Evolutionary conservation across 2,888 invertebrate species (phyloP).

Genomic region (Tiliacea citrago): DNA sequence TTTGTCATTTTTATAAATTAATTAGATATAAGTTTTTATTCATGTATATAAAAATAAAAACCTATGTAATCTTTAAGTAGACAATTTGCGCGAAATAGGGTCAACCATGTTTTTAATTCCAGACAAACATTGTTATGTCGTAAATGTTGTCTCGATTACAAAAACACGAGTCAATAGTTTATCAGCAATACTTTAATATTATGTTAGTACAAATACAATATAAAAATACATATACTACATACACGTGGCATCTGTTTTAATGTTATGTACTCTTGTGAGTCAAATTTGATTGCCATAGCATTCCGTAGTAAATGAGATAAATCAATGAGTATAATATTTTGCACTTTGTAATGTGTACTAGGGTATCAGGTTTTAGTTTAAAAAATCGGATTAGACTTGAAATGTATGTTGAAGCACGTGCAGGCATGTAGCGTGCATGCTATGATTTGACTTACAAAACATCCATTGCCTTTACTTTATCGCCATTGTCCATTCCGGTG

Average conservation of each 20-base stretch:
- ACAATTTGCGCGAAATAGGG: conserved; percentile 17
- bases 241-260: conserved; percentile 44
- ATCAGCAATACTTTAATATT: conserved; percentile 44
- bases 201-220: conserved; percentile 40
- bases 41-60: no score
- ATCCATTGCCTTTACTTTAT: conserved; percentile 1
- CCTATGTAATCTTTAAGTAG: conserved; percentile 12
- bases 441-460: conserved; percentile 2
- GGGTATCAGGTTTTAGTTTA: neutral
- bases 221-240: conserved; percentile 18
- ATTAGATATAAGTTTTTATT: no score
- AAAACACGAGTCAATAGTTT: conserved; percentile 45
- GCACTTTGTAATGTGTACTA: conserved; percentile 9
- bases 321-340: conserved; percentile 14
- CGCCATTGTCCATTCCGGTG: neutral
- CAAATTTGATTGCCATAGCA: conserved; percentile 29
- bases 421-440: neutral
- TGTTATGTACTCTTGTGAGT: conserved; percentile 14
- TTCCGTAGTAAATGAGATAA: conserved; percentile 42
- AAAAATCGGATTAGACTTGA: conserved; percentile 15
- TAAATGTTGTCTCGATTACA: conserved; percentile 41
- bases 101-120: conserved; percentile 26
- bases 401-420: neutral
- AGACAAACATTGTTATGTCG: conserved; percentile 48
- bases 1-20: no score